Base-by-base conservation (phyloP, 1,140 invertebrate genomes). In the Papilio machaon region DNA sequence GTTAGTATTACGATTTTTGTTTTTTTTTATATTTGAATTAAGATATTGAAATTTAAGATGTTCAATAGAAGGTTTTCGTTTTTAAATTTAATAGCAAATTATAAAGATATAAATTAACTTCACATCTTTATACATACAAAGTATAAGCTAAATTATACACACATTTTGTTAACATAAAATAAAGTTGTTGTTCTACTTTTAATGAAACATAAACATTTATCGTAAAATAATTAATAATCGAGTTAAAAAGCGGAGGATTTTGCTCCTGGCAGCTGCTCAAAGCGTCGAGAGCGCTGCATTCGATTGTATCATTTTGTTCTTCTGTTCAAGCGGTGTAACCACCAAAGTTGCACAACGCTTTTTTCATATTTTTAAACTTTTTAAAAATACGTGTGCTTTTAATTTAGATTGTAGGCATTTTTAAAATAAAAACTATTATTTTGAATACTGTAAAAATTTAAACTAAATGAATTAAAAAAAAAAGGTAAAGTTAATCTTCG, bases 291-390 rank as follows among this genome's bases (percentile, higher is more conserved):
- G 23, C 60, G 19, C 60, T 30, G 23, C 60, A 30, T 64, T 64
- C 60, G 60, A 64, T 64, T 64, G 60, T 30, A 64, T 30, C 60
- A 64, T 64, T 64, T 64, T 64, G 58, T 60, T 60, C 2, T 64
- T 64, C 60, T 35, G 60, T 64, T 64, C 23, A 19, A 9, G 58
- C 58, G 19, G n/a, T 60, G 7, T 60, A n/a, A 17, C 19, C n/a
- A 60, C 8, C 8, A 17, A 58, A 60, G n/a, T 60, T 19, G n/a
- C 58, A 10, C 23, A 13, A 30, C 3, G 60, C 3, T 64, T 64
- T 30, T 30, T 30, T 64, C 0, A 19, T 58, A 2, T 64, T 64
- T n/a, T 64, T 64, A 64, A 30, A 13, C 19, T 2, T 23, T 64
- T 64, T 64, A 30, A 30, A 30, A 64, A 64, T 64, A 13, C 5